These are phyloP conservation scores for Cephalopachus bancanus DNA, from an alignment of 2,797 vertebrate genomes.

Conservation along the genomic window DNA sequence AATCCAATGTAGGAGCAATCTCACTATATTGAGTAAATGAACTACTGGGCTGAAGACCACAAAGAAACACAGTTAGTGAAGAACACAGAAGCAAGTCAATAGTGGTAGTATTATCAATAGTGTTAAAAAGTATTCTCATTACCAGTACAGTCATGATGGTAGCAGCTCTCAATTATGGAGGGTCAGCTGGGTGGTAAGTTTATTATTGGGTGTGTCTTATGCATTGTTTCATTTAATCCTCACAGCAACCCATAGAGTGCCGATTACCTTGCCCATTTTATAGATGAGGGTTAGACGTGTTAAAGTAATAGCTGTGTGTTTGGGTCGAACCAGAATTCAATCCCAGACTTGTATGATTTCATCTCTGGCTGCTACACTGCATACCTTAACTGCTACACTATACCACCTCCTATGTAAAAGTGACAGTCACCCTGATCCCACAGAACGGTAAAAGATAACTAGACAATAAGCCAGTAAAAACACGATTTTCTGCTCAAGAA, in stretches of 20 bases:
- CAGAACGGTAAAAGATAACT: not conserved
- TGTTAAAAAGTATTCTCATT: not conserved
- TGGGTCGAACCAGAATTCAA: not conserved
- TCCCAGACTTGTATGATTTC: not conserved
- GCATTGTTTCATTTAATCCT: not conserved
- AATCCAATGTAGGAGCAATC: not conserved
- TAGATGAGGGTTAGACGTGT: not conserved
- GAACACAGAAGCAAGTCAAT: not conserved
- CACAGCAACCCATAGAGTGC: not conserved
- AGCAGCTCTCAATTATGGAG: not conserved
- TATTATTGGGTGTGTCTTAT: not conserved
- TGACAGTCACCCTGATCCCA: not conserved
- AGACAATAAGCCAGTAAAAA: not conserved
- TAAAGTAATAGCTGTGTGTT: not conserved
- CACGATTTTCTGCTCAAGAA: not conserved
- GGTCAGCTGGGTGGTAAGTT: not conserved
- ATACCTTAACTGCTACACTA: not conserved
- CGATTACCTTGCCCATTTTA: not conserved
- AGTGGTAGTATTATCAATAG: not conserved
- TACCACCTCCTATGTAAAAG: not conserved
- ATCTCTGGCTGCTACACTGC: too few relatives aligned
- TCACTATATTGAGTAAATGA: not conserved
- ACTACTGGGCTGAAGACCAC: not conserved
- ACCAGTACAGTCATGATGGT: too few relatives aligned
- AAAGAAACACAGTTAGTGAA: not conserved